Base-by-base conservation (phyloP, 2,797 vertebrate genomes). In the Crax fasciolata region DNA sequence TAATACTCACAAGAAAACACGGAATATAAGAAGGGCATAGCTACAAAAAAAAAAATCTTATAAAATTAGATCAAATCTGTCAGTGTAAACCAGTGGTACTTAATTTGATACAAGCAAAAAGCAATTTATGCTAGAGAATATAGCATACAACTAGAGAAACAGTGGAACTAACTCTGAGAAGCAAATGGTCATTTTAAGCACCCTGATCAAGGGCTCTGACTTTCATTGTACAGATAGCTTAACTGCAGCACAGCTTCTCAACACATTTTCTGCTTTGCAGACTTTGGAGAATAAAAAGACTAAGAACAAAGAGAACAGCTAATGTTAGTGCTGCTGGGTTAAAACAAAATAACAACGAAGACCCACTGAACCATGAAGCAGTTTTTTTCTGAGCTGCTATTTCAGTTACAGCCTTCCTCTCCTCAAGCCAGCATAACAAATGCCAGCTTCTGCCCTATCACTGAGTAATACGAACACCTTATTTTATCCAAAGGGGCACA, bases 341-440 rank as follows among this genome's bases (percentile, higher is more conserved):
- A 66, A 94, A 95, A 75, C 76, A 93, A 96, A 93, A 77, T 35
- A 91, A 55, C 75, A 90, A 75, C 46, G 78, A 78, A 65, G 77
- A 95, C 88, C 48, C 70, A 93, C 62, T 82, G 92, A 95, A 95
- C 90, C 83, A 95, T 61, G 73, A 95, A 88, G 83, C 43, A 76
- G 14, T 49, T 90, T 94, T 55, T 62, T 91, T 78, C 75, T 72
- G 73, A 73, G 76, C 15, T 90, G 80, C 92, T 94, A 87, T 90
- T 96, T 96, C 88, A 85, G 88, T 89, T 90, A 57, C 30, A 66
- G n/a, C 12, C 59, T 78, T 84, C 54, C 58, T 75, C 59, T 76
- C 66, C 57, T 27, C 48, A 73, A 84, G 62, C 23, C 87, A 79
- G 63, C 51, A 46, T 44, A 73, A 63, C 54, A 86, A 93, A 84